Evolutionary conservation across 2,888 invertebrate genomes (phyloP).

Genomic region (Ormyrus nitidulus): DNA sequence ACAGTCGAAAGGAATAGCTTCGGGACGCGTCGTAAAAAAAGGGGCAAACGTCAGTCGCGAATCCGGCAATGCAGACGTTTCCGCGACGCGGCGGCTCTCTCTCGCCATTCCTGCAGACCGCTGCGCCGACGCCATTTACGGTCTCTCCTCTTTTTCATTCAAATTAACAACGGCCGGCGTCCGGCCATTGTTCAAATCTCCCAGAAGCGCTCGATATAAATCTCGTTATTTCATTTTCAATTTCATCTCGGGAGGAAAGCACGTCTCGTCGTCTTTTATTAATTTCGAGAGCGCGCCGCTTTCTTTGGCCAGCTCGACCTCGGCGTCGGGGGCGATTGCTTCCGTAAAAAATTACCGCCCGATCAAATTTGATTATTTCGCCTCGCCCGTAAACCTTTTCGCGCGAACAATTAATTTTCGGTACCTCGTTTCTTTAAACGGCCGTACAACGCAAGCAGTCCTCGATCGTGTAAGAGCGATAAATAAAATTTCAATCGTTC

Average conservation of each 20-base stretch:
- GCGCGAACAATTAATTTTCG: neutral
- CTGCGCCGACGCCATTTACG: neutral
- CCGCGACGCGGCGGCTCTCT: neutral
- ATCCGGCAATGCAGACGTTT: constrained; percentile 37
- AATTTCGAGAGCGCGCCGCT: neutral
- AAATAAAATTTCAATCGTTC: constrained; percentile 49
- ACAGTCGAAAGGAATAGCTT: constrained; percentile 47
- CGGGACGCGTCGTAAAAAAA: constrained; percentile 45
- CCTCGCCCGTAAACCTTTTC: no score
- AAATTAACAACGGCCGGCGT: constrained; percentile 15
- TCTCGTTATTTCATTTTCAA: constrained; percentile 14
- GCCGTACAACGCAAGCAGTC: neutral
- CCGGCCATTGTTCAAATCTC: constrained; percentile 3
- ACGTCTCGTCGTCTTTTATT: neutral
- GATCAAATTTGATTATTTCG: no score
- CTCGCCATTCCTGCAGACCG: neutral
- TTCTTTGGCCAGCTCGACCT: neutral
- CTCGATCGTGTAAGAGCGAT: neutral
- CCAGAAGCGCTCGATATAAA: constrained; percentile 4
- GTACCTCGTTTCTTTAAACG: neutral
- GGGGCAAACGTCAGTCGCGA: constrained; percentile 43
- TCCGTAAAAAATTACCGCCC: no score
- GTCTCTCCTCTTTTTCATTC: neutral
- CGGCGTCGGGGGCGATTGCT: no score
- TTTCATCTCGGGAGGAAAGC: neutral